phyloP scores from a whole-genome alignment of 2,888 invertebrate species.

The Philaethria dido region DNA sequence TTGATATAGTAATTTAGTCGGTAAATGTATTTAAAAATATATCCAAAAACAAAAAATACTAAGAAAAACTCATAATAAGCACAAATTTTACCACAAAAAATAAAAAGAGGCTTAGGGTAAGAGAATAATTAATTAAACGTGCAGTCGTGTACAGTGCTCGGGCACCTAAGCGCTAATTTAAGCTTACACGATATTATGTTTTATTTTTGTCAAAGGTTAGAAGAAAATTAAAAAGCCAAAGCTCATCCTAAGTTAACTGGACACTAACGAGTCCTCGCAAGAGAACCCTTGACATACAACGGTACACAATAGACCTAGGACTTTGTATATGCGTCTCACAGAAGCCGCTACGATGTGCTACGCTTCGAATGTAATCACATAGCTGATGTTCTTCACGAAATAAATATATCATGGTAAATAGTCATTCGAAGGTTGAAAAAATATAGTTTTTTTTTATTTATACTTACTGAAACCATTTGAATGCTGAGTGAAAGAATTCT shows the following conservation, averaged over 20 bases:
- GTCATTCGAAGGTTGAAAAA: not conserved
- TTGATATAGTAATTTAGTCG: too few species aligned
- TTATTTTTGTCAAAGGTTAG: not conserved
- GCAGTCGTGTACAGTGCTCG: not conserved
- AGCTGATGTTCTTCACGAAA: not conserved
- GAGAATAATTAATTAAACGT: slow-evolving; percentile 4
- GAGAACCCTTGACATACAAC: not conserved
- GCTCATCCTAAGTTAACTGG: not conserved
- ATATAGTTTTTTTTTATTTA: too few species aligned
- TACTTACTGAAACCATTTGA: too few species aligned
- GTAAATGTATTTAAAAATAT: too few species aligned
- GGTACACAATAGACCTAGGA: not conserved
- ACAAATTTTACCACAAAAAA: not conserved
- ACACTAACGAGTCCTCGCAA: not conserved
- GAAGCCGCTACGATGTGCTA: not conserved
- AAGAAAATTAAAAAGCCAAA: not conserved
- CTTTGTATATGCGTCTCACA: not conserved
- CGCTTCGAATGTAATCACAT: not conserved
- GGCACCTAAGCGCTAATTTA: not conserved
- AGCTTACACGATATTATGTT: not conserved
- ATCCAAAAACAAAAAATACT: too few species aligned
- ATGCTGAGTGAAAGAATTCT: too few species aligned
- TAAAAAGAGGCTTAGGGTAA: not conserved
- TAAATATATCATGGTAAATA: not conserved
- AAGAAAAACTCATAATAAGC: not conserved